These are phyloP conservation scores for Myiotriccus ornatus DNA, from an alignment of 2,797 vertebrate species.

Conservation along the genomic window DNA sequence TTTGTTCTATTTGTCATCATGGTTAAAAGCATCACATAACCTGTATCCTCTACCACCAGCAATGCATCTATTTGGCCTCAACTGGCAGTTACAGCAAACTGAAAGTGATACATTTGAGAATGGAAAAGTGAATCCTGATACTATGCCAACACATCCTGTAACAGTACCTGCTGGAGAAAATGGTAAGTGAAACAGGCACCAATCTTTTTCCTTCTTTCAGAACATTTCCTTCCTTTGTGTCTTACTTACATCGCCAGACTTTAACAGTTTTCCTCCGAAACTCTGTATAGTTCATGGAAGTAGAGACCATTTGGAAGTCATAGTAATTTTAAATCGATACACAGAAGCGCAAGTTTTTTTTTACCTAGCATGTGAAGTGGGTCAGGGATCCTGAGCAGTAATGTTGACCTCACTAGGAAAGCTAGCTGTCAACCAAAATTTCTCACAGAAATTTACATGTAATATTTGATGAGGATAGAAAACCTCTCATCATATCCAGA, in stretches of 20 bases:
- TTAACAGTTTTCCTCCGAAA: background rate
- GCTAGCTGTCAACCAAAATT: background rate
- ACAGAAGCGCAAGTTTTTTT: background rate
- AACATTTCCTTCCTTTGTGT: background rate
- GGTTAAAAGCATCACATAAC: constrained; percentile 41
- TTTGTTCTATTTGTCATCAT: background rate
- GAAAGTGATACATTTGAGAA: constrained; percentile 97
- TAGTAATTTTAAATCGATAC: background rate
- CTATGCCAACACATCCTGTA: constrained; percentile 87
- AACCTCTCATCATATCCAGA: background rate
- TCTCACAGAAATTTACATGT: background rate
- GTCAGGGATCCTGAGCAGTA: background rate
- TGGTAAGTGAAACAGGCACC: constrained; percentile 79
- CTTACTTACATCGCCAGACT: background rate
- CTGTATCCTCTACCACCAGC: constrained; percentile 78
- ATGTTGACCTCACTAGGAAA: background rate
- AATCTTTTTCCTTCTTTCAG: background rate
- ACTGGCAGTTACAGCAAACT: constrained; percentile 97
- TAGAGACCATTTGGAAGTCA: background rate
- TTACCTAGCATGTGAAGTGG: background rate
- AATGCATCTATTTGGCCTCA: constrained; percentile 99
- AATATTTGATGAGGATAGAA: background rate
- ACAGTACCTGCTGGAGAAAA: constrained; percentile 89
- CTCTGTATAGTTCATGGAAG: background rate
- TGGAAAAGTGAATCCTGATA: constrained; percentile 88